These are phyloP conservation scores for Sturnira hondurensis DNA, from an alignment of 2,113 vertebrate genomes.

Conservation along the genomic window DNA sequence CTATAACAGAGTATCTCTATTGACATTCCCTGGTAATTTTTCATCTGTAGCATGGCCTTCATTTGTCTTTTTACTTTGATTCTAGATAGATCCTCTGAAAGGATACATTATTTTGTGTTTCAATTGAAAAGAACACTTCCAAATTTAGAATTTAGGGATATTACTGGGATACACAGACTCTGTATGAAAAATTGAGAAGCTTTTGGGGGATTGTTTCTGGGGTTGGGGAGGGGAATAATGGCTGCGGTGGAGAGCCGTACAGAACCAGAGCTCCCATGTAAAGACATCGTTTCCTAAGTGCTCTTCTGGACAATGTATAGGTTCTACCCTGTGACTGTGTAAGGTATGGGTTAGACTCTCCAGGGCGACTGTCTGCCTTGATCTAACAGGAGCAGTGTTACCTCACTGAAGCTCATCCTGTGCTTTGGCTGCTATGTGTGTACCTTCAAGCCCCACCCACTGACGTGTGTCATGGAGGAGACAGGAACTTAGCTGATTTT, in stretches of 20 bases:
- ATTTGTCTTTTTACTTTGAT: slow-evolving; percentile 60
- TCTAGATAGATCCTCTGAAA: slow-evolving; percentile 47
- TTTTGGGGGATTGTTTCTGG: neutral
- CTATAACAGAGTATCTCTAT: slow-evolving; percentile 48
- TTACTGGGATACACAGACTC: neutral
- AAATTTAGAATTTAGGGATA: neutral
- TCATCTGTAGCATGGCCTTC: slow-evolving; percentile 59
- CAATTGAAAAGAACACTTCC: neutral
- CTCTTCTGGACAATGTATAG: neutral
- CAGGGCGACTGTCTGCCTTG: neutral
- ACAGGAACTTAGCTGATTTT: neutral
- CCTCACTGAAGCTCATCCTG: neutral
- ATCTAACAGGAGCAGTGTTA: neutral
- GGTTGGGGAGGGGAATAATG: neutral
- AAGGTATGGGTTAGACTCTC: neutral
- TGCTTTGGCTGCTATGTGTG: neutral
- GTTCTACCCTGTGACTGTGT: neutral
- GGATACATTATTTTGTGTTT: slow-evolving; percentile 37
- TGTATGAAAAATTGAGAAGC: neutral
- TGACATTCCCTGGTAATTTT: slow-evolving; percentile 69
- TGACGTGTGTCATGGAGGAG: neutral
- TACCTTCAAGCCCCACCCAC: neutral
- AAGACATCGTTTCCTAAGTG: neutral
- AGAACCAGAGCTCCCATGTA: neutral
- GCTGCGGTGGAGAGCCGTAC: neutral